These are phyloP conservation scores for Drosophila glabriapex DNA, from an alignment of 2,888 invertebrate genomes.

Conservation along the genomic window DNA sequence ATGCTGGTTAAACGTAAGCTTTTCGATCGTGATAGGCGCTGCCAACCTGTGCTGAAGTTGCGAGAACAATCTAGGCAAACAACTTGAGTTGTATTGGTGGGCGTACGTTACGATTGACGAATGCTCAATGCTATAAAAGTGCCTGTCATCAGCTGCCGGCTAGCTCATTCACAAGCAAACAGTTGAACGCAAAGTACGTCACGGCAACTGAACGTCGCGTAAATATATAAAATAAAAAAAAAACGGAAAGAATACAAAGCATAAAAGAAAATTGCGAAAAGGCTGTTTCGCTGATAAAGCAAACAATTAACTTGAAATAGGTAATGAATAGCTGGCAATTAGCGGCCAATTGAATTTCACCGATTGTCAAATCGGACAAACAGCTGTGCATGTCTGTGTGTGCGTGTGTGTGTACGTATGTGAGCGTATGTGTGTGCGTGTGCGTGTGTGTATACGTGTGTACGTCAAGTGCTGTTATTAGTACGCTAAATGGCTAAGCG, in stretches of 20 bases:
- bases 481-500: slow-evolving; percentile 22
- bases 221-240: neutral
- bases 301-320: slow-evolving; percentile 42
- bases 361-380: slow-evolving; percentile 8
- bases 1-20: neutral
- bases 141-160: slow-evolving; percentile 14
- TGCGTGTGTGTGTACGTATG: neutral
- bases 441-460: neutral
- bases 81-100: slow-evolving; percentile 31
- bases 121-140: slow-evolving; percentile 44
- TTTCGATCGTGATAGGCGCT: slow-evolving; percentile 6
- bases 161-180: slow-evolving; percentile 46
- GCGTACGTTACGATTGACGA: slow-evolving; percentile 23
- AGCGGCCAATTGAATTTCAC: slow-evolving; percentile 29
- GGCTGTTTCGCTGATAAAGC: slow-evolving; percentile 40
- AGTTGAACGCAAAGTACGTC: slow-evolving; percentile 20
- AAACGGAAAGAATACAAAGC: slow-evolving; percentile 5
- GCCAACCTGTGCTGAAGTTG: slow-evolving; percentile 33
- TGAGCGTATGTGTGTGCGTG: neutral
- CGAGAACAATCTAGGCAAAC: slow-evolving; percentile 50
- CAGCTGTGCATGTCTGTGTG: neutral
- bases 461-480: slow-evolving; percentile 5
- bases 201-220: slow-evolving; percentile 1
- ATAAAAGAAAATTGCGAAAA: slow-evolving; percentile 34
- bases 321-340: slow-evolving; percentile 36